Evolutionary conservation across 1,140 invertebrate species (phyloP), one percentile per base, ranked within the genome.

Genomic region (Cryptotermes secundus): DNA sequence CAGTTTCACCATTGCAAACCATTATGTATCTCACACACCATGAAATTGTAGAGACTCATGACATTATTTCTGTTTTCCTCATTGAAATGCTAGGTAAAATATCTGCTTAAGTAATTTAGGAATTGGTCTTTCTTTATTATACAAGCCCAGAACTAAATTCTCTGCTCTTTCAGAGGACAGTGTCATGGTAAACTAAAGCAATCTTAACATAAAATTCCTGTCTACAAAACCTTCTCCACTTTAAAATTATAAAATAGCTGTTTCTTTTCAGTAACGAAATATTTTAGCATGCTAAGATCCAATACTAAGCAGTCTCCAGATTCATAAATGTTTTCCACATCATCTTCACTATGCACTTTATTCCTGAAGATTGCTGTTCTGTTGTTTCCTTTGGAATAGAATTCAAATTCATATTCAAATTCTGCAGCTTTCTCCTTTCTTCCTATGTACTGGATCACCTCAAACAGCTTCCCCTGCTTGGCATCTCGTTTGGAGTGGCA

Each of bases 401-500:
- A 65, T n/a, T 65, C 59, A 65, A 65, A 65, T 65, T 65, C 59
- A 65, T 65, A 65, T 31, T 65, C 59, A 65, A 65, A 65, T 7
- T 31, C 7, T n/a, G 24, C 26, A 31, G 59, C 59, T 65, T 65
- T 65, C n/a, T 31, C 59, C 59, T 65, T 65, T 14, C 3, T 1
- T 26, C 59, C 59, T 12, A 65, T n/a, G 12, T n/a, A 65, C n/a
- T 65, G 59, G 2, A 65, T 12, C 3, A 31, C 22, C n/a, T 65
- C 59, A 65, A 65, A 65, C n/a, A 65, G 12, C n/a, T 31, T 65
- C 6, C 59, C 59, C n/a, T n/a, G 24, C 6, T n/a, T 65, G n/a
- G 59, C 59, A n/a, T 65, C 59, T 1, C 59, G 59, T 65, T 31
- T 65, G 24, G 59, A 65, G n/a, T 65, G 59, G n/a, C 59, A 65